Evolutionary conservation across 1,140 invertebrate genomes (phyloP), one percentile per base, ranked within the genome.

Genomic region (Sipha flava): DNA sequence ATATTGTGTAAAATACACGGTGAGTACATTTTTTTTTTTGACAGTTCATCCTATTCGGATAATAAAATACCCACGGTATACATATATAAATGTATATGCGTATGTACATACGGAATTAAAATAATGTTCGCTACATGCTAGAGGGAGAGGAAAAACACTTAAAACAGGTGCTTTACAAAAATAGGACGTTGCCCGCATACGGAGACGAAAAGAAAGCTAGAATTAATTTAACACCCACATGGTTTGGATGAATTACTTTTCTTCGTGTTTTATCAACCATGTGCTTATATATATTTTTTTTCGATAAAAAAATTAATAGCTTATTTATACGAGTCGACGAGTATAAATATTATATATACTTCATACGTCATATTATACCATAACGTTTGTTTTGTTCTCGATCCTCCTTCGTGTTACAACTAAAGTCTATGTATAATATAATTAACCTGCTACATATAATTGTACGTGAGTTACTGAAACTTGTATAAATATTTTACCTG

Each of bases 401-500:
- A n/a, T n/a, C n/a, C n/a, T n/a, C n/a, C n/a, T n/a, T n/a, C n/a
- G n/a, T n/a, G n/a, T n/a, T n/a, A n/a, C n/a, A n/a, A n/a, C n/a
- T n/a, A n/a, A n/a, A n/a, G n/a, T n/a, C n/a, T n/a, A n/a, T n/a
- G n/a, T n/a, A n/a, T n/a, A n/a, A n/a, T 62, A 21, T 64, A 1
- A 57, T 18, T 3, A 62, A n/a, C 31, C 18, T 62, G 2, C 6
- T 57, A 23, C 54, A 5, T 6, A 34, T 18, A 49, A n/a, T 49
- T 49, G n/a, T 21, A 49, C 16, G 12, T 40, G 5, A 3, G 7
- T 49, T n/a, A 49, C 3, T 49, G 43, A 10, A 45, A 10, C n/a
- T 52, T 26, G 43, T 29, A n/a, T n/a, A n/a, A n/a, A n/a, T n/a
- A n/a, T n/a, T n/a, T 94, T 87, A 98, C 97, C 97, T 92, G 88